phyloP scores from a whole-genome alignment of 2,888 invertebrate genomes.

The Mythimna impura region DNA sequence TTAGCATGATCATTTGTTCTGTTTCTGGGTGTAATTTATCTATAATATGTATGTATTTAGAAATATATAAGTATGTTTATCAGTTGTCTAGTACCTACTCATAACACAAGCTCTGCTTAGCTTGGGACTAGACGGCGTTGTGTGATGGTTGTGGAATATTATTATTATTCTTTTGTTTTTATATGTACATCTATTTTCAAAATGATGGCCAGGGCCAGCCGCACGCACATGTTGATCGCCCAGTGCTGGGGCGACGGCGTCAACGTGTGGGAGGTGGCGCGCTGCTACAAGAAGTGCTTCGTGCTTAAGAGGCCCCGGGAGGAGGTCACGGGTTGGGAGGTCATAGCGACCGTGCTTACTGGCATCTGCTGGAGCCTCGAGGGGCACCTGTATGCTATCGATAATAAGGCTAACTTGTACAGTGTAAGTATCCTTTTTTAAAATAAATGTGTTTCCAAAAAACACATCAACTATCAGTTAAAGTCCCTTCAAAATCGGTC shows the following conservation, averaged over 20 bases:
- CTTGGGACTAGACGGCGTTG: too few species aligned
- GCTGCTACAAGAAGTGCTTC: constrained; percentile 81
- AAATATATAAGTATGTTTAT: too few species aligned
- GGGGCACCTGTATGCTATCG: constrained; percentile 83
- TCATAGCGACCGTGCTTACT: constrained; percentile 74
- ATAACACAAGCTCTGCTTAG: too few species aligned
- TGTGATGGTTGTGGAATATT: too few species aligned
- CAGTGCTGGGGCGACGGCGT: constrained; percentile 85
- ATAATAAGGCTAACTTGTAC: constrained; percentile 78
- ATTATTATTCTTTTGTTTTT: too few species aligned
- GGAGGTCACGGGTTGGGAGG: constrained; percentile 77
- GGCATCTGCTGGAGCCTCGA: constrained; percentile 83
- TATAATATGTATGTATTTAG: too few species aligned
- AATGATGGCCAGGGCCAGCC: constrained; percentile 77
- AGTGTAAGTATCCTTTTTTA: constrained; percentile 71
- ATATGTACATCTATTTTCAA: not conserved
- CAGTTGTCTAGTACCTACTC: too few species aligned
- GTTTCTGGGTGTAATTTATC: too few species aligned
- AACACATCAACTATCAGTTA: too few species aligned
- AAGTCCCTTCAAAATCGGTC: too few species aligned
- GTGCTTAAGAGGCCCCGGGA: constrained; percentile 78
- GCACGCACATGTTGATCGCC: constrained; percentile 81
- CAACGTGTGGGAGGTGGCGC: constrained; percentile 87
- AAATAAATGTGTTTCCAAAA: too few species aligned
- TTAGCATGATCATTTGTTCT: too few species aligned